Evolutionary conservation across 1,140 invertebrate species (phyloP), one percentile per base, ranked within the genome.

Genomic region (Drosophila parabipectinata): DNA sequence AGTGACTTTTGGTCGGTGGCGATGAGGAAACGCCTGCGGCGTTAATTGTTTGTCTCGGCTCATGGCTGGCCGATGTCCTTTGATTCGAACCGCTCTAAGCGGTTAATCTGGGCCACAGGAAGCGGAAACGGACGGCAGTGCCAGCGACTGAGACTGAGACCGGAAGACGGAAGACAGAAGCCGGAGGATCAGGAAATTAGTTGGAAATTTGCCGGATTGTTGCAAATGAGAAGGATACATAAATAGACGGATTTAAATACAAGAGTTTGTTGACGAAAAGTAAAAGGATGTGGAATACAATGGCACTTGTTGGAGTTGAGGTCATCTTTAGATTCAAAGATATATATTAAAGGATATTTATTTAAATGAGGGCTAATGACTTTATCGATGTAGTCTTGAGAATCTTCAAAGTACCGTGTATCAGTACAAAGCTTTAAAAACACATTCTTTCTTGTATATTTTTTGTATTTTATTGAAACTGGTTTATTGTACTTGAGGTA

Each of bases 51-150:
- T 77, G 69, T 71, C 66, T 60, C 63, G 32, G 61, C 57, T 77
- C 57, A 64, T 52, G 15, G 12, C 51, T 59, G n/a, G 41, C 14
- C 41, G 41, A 18, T 47, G 53, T 56, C 57, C 57, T 87, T 87
- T 87, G 83, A 87, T 88, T 87, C 62, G 82, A 50, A 47, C 82
- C 82, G 83, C 82, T 58, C 48, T 52, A 37, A 67, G 61, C 52
- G 77, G 83, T 59, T 82, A 88, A 87, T 88, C 83, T 88, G 74
- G 82, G 56, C 79, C 82, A 78, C 55, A 58, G 71, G 53, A 72
- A 77, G 54, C 83, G 83, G 83, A 88, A 85, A 26, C 51, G 44
- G 7, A 1, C 32, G 32, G 32, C 47, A 30, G 21, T 26, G 57
- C 57, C 57, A 60, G 30, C 37, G 37, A 10, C 54, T 28, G 26